Evolutionary conservation across 2,888 invertebrate species (phyloP).

Genomic region (Entomobrya multifasciata): DNA sequence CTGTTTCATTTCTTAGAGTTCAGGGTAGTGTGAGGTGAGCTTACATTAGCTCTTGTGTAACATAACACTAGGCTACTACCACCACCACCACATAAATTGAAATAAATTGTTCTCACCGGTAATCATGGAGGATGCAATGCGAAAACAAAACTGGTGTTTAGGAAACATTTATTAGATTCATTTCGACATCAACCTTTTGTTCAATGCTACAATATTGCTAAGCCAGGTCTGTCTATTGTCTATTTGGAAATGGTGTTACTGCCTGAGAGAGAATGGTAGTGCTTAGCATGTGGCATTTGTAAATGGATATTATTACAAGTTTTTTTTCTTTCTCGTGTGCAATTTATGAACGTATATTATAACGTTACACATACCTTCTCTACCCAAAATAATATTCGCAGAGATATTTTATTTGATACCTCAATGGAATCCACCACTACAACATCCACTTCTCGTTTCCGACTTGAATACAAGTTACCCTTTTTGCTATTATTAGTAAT

Average conservation of each 20-base stretch:
- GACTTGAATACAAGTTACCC: slow-evolving; percentile 65
- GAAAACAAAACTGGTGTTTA: slow-evolving; percentile 77
- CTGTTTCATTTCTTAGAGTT: slow-evolving; percentile 1
- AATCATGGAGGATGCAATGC: slow-evolving; percentile 78
- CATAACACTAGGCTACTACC: too few species aligned
- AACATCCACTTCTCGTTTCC: slow-evolving; percentile 37
- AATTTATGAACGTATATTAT: not conserved
- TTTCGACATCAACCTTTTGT: slow-evolving; percentile 69
- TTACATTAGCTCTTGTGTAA: slow-evolving; percentile 68
- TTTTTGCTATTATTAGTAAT: slow-evolving; percentile 42
- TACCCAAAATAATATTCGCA: slow-evolving; percentile 3
- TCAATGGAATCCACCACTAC: slow-evolving; percentile 40
- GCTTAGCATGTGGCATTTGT: not conserved
- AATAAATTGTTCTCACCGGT: slow-evolving; percentile 78
- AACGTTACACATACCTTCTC: slow-evolving; percentile 22
- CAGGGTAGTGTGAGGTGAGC: too few species aligned
- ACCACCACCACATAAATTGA: slow-evolving; percentile 78
- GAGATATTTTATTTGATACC: slow-evolving; percentile 52
- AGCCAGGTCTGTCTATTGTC: not conserved
- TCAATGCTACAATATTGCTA: slow-evolving; percentile 46
- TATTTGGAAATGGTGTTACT: not conserved
- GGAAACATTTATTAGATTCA: slow-evolving; percentile 79
- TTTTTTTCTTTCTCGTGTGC: not conserved
- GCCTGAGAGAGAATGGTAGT: not conserved
- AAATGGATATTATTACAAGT: slow-evolving; percentile 15